Conservation (phyloP, 2,888 invertebrate species). For the Cryptus armator region DNA sequence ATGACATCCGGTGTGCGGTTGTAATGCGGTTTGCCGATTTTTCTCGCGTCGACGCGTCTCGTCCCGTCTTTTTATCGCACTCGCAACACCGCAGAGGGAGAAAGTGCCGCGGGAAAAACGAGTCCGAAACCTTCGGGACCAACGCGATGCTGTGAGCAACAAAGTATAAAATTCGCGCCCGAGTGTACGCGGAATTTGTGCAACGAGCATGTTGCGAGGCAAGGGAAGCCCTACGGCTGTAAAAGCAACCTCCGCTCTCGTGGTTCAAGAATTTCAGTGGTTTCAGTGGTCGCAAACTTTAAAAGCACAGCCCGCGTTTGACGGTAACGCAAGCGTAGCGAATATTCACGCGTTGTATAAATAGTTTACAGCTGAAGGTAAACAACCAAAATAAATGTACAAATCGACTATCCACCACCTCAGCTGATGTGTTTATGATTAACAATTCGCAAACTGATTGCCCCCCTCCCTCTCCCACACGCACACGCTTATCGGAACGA, state of each 20-base stretch:
- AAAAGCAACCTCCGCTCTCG: neutral
- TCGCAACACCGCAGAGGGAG: neutral
- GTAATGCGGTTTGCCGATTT: too few species aligned
- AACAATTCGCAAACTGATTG: neutral
- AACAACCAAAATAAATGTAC: neutral
- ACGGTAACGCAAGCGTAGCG: neutral
- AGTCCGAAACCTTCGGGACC: neutral
- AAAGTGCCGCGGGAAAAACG: neutral
- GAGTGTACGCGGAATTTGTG: conserved; percentile 30
- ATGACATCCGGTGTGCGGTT: too few species aligned
- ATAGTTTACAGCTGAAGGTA: neutral
- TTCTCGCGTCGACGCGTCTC: too few species aligned
- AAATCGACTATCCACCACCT: neutral
- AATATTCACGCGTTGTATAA: neutral
- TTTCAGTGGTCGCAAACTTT: neutral
- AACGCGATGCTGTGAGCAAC: conserved; percentile 23
- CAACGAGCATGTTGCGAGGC: neutral
- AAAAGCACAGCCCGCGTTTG: neutral
- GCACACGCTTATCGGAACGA: neutral
- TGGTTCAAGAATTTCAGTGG: neutral
- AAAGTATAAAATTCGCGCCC: conserved; percentile 56
- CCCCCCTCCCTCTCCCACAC: too few species aligned
- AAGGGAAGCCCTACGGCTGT: neutral
- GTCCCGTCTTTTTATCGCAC: too few species aligned
- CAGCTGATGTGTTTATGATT: neutral